Evolutionary conservation across 2,797 vertebrate genomes (phyloP).

Genomic region (Sebastes reedi): DNA sequence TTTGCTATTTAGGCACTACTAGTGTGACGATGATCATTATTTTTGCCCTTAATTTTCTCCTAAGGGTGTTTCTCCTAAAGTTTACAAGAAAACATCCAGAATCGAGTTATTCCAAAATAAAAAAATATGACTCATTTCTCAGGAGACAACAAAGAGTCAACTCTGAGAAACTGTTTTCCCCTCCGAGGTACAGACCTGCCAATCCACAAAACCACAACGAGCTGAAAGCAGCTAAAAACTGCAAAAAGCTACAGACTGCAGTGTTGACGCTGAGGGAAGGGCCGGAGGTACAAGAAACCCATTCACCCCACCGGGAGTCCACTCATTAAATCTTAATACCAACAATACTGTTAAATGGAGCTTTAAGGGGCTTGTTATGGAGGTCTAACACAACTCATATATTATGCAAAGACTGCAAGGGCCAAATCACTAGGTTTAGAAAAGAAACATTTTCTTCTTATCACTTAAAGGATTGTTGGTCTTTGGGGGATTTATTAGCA

Average conservation of each 20-base stretch:
- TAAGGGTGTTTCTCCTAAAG: not conserved
- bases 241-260: not conserved
- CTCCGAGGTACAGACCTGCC: not conserved
- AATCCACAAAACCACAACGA: not conserved
- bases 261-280: not conserved
- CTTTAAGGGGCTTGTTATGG: not conserved
- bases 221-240: not conserved
- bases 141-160: not conserved
- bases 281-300: not conserved
- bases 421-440: not conserved
- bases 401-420: not conserved
- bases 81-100: not conserved
- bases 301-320: slow-evolving; percentile 2
- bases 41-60: not conserved
- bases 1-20: not conserved
- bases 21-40: not conserved
- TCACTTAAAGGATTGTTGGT: not conserved
- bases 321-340: slow-evolving; percentile 35
- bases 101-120: not conserved
- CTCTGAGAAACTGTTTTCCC: not conserved
- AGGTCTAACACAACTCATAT: not conserved
- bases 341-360: slow-evolving; percentile 22
- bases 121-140: not conserved
- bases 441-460: not conserved
- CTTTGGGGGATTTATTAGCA: not conserved